Base-by-base conservation (phyloP, 2,888 invertebrate species). In the Calephelis perditalis region DNA sequence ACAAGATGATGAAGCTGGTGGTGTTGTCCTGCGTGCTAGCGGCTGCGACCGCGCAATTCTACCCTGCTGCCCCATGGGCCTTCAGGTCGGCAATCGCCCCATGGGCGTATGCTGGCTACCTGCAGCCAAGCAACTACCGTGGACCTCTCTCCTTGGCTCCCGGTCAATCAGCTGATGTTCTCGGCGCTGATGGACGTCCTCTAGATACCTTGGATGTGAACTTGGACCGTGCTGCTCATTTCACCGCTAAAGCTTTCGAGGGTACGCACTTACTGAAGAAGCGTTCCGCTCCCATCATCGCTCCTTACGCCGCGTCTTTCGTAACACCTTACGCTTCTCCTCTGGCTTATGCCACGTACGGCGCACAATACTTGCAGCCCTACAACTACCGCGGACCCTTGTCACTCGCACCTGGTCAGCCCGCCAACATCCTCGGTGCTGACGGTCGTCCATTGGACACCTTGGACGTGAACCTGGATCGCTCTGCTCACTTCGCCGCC, bases 21-120 rank as follows among this genome's bases (percentile, higher is more conserved):
- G 92, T 92, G 81, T 92, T 93, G 86, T 92, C 91, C 75, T 92
- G 92, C 84, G 76, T 93, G 72, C 70, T 93, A 79, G 92, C 92
- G 68, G 83, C 91, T 68, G 92, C 88, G 69, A 85, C 88, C 64
- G 92, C 93, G 11, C 52, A 52, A 52, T 11, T 52, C 35, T 6
- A 35, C 5, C 5, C 45, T 45, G 12, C 6, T 10, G 26, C 9
- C 5, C 52, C 52, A 9, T 52, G 26, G 35, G 52, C 52, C 35
- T 66, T 63, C 60, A 47, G 57, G 5, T 37, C 65, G 26, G 72
- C 71, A 65, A 37, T 64, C 44, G 67, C 78, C 5, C 70, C 77
- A 11, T 44, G 73, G 58, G 73, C 73, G 12, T 76, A 81, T 72
- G 74, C 86, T 62, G 73, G 78, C 6, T 52, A 75, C 12, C 56